These are phyloP conservation scores for Sebastiscus tertius DNA, from an alignment of 2,797 vertebrate species.

Conservation along the genomic window DNA sequence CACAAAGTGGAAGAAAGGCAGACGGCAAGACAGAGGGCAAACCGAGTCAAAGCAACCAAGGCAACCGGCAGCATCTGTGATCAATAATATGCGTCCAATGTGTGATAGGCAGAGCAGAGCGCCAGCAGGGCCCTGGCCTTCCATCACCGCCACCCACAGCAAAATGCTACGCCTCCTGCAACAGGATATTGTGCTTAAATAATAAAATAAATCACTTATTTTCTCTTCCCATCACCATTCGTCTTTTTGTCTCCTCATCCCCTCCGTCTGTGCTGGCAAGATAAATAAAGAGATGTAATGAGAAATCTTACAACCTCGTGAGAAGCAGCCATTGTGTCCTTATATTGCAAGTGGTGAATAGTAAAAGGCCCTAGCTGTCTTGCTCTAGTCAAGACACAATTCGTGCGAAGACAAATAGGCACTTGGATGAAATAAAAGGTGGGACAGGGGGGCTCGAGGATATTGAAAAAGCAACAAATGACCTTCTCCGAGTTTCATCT, in stretches of 20 bases:
- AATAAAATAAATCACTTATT: conserved; percentile 51
- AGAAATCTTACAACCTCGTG: conserved; percentile 72
- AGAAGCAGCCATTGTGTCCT: conserved; percentile 69
- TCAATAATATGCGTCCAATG: conserved; percentile 72
- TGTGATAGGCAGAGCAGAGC: conserved; percentile 40
- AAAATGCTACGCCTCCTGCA: conserved; percentile 42
- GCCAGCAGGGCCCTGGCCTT: conserved; percentile 32
- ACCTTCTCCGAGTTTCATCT: conserved; percentile 85
- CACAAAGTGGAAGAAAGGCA: conserved; percentile 52
- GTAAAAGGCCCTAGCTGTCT: conserved; percentile 64
- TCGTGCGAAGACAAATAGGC: conserved; percentile 80
- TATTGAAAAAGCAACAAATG: conserved; percentile 86
- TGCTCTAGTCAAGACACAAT: conserved; percentile 53
- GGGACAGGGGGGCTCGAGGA: conserved; percentile 61
- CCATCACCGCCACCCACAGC: conserved; percentile 30
- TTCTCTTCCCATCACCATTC: conserved; percentile 12
- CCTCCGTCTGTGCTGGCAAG: conserved; percentile 36
- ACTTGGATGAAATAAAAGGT: conserved; percentile 74
- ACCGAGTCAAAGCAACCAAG: conserved; percentile 58
- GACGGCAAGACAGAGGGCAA: conserved; percentile 65
- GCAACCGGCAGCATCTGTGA: conserved; percentile 73
- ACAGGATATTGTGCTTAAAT: conserved; percentile 72
- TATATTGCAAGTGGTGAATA: conserved; percentile 75
- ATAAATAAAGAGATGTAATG: conserved; percentile 81
- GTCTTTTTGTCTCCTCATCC: conserved; percentile 13